These are phyloP conservation scores for Cladopsammia gracilis DNA, from an alignment of 64 coral and sea anemone genomes.

Conservation along the genomic window DNA sequence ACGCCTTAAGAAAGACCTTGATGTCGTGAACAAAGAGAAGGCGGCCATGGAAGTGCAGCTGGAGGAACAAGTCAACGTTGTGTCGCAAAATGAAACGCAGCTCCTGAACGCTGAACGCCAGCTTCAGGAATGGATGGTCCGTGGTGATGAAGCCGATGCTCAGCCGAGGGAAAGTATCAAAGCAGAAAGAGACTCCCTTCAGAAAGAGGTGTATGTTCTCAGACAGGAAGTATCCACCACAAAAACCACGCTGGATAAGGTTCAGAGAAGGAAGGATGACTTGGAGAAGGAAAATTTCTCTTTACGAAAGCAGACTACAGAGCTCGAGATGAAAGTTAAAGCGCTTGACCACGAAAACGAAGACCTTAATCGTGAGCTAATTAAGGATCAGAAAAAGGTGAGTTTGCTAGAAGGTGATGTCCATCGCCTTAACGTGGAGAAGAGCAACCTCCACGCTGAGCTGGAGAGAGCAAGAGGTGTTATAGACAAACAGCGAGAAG, in stretches of 20 bases:
- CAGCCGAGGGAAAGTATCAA: slow-evolving; percentile 64
- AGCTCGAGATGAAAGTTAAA: slow-evolving; percentile 81
- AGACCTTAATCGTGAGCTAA: slow-evolving; percentile 94
- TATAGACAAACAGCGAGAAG: slow-evolving; percentile 80
- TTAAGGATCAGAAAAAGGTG: slow-evolving; percentile 88
- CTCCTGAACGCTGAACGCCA: slow-evolving; percentile 90
- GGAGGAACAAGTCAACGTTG: slow-evolving; percentile 72
- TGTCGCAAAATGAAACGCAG: slow-evolving; percentile 79
- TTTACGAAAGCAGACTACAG: slow-evolving; percentile 74
- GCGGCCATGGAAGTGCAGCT: slow-evolving; percentile 84
- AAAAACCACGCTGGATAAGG: slow-evolving; percentile 69
- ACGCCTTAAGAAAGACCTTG: slow-evolving; percentile 76
- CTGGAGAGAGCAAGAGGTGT: slow-evolving; percentile 65
- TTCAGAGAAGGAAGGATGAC: slow-evolving; percentile 78
- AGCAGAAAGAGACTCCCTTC: slow-evolving; percentile 80
- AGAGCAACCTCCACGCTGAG: slow-evolving; percentile 71
- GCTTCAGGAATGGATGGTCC: slow-evolving; percentile 83
- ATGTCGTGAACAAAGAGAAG: slow-evolving; percentile 81
- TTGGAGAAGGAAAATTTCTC: slow-evolving; percentile 90
- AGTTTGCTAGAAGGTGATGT: slow-evolving; percentile 79
- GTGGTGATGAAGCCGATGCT: slow-evolving; percentile 80
- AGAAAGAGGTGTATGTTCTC: slow-evolving; percentile 71
- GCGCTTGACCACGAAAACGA: slow-evolving; percentile 90
- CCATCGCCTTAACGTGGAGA: slow-evolving; percentile 78
- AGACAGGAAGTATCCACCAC: slow-evolving; percentile 69